phyloP scores from a whole-genome alignment of 2,888 invertebrate genomes.

The Drosophila prolongata region DNA sequence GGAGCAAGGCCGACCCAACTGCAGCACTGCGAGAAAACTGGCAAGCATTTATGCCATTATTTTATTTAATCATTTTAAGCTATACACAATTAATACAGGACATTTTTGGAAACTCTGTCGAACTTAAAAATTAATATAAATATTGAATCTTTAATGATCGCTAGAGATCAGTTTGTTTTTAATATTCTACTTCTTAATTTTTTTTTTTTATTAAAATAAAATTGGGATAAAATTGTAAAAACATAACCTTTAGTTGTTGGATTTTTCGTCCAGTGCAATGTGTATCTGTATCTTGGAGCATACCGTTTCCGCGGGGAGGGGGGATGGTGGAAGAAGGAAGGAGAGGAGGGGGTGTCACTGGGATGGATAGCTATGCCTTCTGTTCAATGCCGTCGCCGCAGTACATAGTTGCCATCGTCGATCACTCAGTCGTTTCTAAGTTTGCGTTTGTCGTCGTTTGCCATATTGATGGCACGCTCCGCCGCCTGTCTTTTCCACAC shows the following conservation, averaged over 20 bases:
- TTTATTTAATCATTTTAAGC: too few relatives aligned
- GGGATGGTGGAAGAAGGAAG: not conserved
- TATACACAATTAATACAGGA: too few relatives aligned
- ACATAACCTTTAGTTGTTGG: too few relatives aligned
- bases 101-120: too few relatives aligned
- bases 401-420: conserved; percentile 26
- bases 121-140: too few relatives aligned
- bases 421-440: conserved; percentile 69
- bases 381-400: conserved; percentile 64
- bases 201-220: too few relatives aligned
- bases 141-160: too few relatives aligned
- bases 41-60: too few relatives aligned
- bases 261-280: conserved; percentile 8
- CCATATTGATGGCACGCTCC: conserved; percentile 75
- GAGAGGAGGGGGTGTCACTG: not conserved
- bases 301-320: not conserved
- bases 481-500: conserved; percentile 49
- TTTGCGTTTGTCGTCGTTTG: conserved; percentile 70
- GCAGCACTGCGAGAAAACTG: conserved; percentile 12
- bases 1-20: conserved; percentile 66
- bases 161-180: too few relatives aligned
- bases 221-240: too few relatives aligned
- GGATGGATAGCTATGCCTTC: conserved; percentile 40
- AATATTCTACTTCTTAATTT: too few relatives aligned
- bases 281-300: conserved; percentile 35